These are phyloP conservation scores for Abrostola tripartita DNA, from an alignment of 2,888 invertebrate species.

Conservation along the genomic window DNA sequence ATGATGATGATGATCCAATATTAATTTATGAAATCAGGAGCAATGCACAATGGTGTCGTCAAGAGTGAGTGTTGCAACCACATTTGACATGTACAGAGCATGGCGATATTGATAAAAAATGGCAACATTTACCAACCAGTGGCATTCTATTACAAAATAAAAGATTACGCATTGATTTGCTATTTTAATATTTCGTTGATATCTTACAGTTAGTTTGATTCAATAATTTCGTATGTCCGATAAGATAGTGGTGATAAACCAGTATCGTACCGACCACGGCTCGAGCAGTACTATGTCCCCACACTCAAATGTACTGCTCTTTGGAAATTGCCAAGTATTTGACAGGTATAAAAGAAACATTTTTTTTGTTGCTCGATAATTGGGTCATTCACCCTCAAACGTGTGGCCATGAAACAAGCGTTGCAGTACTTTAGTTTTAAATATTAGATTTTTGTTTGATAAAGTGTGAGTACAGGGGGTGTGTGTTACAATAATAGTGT, in stretches of 20 bases:
- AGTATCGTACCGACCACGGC: constrained; percentile 50
- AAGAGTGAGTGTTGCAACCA: too few species aligned
- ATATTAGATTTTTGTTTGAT: too few species aligned
- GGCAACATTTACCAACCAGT: constrained; percentile 11
- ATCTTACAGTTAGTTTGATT: constrained; percentile 46
- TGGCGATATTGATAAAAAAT: constrained; percentile 4
- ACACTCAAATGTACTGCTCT: constrained; percentile 76
- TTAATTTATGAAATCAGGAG: too few species aligned
- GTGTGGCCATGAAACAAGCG: constrained; percentile 29
- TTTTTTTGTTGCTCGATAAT: constrained; percentile 39
- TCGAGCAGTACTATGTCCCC: constrained; percentile 59
- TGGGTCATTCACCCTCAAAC: constrained; percentile 29
- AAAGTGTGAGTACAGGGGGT: too few species aligned
- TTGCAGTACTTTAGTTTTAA: not conserved
- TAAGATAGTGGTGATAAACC: constrained; percentile 69
- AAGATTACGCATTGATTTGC: constrained; percentile 25
- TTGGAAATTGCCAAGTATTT: constrained; percentile 72
- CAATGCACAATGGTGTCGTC: too few species aligned
- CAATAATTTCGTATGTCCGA: constrained; percentile 63
- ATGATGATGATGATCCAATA: too few species aligned
- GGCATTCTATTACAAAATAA: constrained; percentile 22
- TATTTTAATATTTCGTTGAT: constrained; percentile 38
- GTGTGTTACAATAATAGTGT: too few species aligned
- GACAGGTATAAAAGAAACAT: constrained; percentile 67
- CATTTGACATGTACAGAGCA: not conserved